phyloP scores from a whole-genome alignment of 1,140 invertebrate genomes.

The Palaemon carinicauda region DNA sequence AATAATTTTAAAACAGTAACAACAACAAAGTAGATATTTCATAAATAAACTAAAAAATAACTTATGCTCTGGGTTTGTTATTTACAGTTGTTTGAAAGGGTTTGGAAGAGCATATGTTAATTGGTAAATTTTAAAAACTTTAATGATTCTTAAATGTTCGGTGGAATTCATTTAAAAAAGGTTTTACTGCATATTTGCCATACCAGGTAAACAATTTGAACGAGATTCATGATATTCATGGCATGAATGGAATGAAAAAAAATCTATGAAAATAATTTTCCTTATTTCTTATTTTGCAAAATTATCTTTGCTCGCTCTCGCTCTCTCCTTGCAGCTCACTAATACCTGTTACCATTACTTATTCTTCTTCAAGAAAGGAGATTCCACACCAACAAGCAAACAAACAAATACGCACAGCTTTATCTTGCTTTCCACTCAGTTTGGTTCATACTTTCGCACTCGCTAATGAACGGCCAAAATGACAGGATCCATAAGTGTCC shows the following conservation, averaged over 20 bases:
- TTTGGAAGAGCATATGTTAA: too few relatives aligned
- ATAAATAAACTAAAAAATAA: too few relatives aligned
- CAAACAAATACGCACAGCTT: neutral
- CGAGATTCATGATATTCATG: neutral
- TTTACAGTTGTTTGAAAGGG: too few relatives aligned
- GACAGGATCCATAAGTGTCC: neutral
- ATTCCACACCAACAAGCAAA: neutral
- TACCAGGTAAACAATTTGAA: too few relatives aligned
- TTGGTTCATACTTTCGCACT: neutral
- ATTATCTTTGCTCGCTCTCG: neutral
- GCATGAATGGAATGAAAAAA: neutral
- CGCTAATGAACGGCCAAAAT: neutral
- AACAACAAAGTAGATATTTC: too few relatives aligned
- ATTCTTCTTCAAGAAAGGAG: neutral
- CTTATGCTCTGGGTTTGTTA: too few relatives aligned
- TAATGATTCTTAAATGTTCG: too few relatives aligned
- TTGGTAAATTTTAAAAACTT: too few relatives aligned
- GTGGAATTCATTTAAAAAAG: too few relatives aligned
- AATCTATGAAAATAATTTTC: neutral
- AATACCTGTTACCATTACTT: neutral
- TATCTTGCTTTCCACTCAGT: constrained; percentile 31
- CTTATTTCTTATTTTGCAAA: neutral
- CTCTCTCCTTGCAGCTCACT: neutral
- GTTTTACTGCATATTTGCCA: too few relatives aligned
- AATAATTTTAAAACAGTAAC: too few relatives aligned